A percentile compares a stretch with the other conserved stretches of the same genome.
Conservation (phyloP, 2,797 vertebrate species). For the Tragelaphus eurycerus region DNA sequence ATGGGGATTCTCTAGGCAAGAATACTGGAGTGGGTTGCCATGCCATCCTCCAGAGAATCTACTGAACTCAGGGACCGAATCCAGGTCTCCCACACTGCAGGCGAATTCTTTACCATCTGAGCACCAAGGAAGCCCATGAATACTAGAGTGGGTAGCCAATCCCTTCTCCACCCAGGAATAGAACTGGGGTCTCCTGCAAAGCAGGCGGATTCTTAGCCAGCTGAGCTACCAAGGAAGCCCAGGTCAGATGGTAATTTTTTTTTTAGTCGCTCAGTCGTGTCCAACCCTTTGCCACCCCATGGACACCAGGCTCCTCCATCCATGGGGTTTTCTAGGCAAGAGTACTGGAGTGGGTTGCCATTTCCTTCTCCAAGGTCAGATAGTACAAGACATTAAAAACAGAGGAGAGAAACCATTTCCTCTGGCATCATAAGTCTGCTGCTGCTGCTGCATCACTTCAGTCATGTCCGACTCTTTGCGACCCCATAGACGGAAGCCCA, state of each 20-base stretch:
- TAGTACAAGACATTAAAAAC: not conserved
- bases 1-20: not conserved
- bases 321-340: no score
- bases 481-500: no score
- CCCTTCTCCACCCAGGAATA: not conserved
- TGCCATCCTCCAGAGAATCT: not conserved
- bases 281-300: no score
- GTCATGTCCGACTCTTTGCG: no score
- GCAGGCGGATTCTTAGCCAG: not conserved
- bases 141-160: not conserved
- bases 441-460: no score
- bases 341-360: no score
- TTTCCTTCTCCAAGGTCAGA: not conserved
- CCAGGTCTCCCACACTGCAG: not conserved
- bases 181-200: fast-evolving
- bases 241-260: not conserved
- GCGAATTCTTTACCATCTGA: not conserved
- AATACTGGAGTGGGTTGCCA: not conserved
- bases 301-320: no score
- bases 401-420: not conserved
- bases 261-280: no score
- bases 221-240: not conserved
- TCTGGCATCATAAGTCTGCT: not conserved
- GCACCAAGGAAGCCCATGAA: not conserved
- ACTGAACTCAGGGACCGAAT: not conserved